phyloP scores from a whole-genome alignment of 2,888 invertebrate genomes.

The Dexiosoma caninum region DNA sequence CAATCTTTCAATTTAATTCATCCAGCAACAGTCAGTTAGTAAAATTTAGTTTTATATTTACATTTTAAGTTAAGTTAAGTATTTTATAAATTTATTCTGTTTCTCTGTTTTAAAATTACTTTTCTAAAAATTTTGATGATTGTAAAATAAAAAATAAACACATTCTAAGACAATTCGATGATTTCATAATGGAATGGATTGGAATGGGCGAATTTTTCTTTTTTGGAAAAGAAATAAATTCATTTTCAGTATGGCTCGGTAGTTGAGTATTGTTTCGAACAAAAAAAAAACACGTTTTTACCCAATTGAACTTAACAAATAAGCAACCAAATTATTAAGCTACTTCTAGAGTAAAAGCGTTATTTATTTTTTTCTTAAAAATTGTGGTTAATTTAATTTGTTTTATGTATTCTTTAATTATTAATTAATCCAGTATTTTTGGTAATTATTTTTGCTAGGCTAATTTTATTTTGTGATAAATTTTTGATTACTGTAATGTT shows the following conservation, averaged over 20 bases:
- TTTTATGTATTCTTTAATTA: not conserved
- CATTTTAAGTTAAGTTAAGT: constrained; percentile 14
- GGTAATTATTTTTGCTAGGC: not conserved
- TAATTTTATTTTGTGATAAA: constrained; percentile 21
- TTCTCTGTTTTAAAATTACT: constrained; percentile 23
- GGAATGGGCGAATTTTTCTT: constrained; percentile 41
- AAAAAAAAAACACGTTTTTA: constrained; percentile 23
- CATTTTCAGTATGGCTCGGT: constrained; percentile 56
- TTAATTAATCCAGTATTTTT: not conserved
- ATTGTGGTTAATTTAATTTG: not conserved
- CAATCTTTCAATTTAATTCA: no score
- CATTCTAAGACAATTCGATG: constrained; percentile 54
- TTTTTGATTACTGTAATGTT: constrained; percentile 20
- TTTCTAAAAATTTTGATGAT: constrained; percentile 23
- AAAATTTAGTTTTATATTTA: constrained; percentile 43
- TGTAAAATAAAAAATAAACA: not conserved
- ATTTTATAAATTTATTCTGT: constrained; percentile 19
- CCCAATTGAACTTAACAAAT: not conserved
- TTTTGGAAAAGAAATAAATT: constrained; percentile 32
- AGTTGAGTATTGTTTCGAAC: constrained; percentile 36
- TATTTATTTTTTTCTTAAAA: not conserved
- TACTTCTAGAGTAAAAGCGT: not conserved
- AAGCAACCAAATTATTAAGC: no score
- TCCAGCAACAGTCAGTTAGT: no score
- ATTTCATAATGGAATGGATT: constrained; percentile 55